Evolutionary conservation across 2,888 invertebrate species (phyloP).

Genomic region (Nephrotoma flavescens): DNA sequence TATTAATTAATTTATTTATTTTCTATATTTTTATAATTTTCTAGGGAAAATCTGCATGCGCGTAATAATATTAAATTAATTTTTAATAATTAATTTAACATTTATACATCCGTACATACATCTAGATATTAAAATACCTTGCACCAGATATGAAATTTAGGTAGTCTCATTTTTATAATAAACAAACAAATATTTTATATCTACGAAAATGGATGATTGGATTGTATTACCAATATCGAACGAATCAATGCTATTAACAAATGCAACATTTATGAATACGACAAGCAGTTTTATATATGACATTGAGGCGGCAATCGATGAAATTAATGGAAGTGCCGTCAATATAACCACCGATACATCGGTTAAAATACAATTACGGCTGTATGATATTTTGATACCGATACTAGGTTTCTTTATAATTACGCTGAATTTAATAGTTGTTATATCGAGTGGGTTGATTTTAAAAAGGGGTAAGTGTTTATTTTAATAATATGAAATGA

Average conservation of each 20-base stretch:
- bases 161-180: background rate
- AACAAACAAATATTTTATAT: background rate
- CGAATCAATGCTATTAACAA: background rate
- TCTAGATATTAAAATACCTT: background rate
- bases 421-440: slow-evolving; percentile 43
- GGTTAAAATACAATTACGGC: slow-evolving; percentile 23
- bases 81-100: background rate
- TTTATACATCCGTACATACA: background rate
- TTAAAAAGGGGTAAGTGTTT: slow-evolving; percentile 39
- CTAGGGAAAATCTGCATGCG: background rate
- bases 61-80: background rate
- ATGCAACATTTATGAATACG: background rate
- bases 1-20: background rate
- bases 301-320: background rate
- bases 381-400: slow-evolving; percentile 41
- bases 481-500: background rate
- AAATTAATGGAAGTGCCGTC: background rate
- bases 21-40: background rate
- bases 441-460: slow-evolving; percentile 49
- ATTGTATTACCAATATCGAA: background rate
- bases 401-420: slow-evolving; percentile 40
- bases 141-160: background rate
- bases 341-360: background rate
- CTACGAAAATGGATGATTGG: background rate
- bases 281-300: background rate